Evolutionary conservation across 1,140 invertebrate genomes (phyloP), one percentile per base, ranked within the genome.

Genomic region (Polyergus mexicanus): DNA sequence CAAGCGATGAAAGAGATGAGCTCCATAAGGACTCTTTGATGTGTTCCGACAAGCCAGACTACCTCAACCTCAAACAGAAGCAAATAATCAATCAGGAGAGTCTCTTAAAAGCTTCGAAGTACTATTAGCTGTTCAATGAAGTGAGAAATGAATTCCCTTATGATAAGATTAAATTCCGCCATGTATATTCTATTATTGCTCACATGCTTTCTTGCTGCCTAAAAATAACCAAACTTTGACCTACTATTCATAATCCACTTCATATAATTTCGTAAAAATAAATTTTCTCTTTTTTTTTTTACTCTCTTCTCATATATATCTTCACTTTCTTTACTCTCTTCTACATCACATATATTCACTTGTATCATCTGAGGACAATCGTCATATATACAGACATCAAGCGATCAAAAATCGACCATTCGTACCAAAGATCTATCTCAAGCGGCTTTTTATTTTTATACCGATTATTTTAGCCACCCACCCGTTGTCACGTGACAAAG

Each of bases 401-500:
- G 8, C 66, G 74, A 60, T 58, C 65, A 56, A 58, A 56, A 58
- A 81, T 16, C 7, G 44, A 58, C 7, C 54, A 72, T 25, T 72
- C 78, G 16, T 54, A 44, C 25, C 25, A 32, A 32, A 72, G 25
- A 60, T 72, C 10, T 22, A 10, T 71, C 25, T 69, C 47, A 38
- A 11, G 5, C 47, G 11, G 6, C n/a, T 44, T 25, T 41, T 35
- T 10, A 81, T 11, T 60, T 13, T 83, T 41, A 22, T 19, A 62
- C 19, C 19, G 7, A 38, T 69, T 19, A 38, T 68, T 80, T 66
- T 10, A 66, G 75, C 47, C 88, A 86, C 75, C 88, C 83, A 89
- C 83, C 75, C 75, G 65, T 86, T 77, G 88, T 75, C 66, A 60
- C 77, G 84, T 78, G 84, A 88, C 66, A 28, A 16, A 54, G 78